phyloP scores from a whole-genome alignment of 2,113 vertebrate species.

The Phasianus colchicus region DNA sequence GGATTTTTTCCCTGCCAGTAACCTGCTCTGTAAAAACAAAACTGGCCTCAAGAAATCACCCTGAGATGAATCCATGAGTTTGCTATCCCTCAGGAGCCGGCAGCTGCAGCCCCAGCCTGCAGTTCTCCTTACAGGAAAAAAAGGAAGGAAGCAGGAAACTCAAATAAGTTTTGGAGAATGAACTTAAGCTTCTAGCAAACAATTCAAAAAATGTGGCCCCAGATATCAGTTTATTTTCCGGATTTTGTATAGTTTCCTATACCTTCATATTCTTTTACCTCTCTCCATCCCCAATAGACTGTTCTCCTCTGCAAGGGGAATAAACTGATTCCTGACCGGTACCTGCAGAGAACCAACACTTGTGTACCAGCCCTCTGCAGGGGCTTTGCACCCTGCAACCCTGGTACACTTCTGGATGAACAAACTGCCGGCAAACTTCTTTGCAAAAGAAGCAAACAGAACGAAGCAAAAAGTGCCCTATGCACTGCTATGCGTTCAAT shows the following conservation, averaged over 20 bases:
- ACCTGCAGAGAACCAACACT: not conserved
- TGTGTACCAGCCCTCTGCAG: not conserved
- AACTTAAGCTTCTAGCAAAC: not conserved
- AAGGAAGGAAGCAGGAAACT: not conserved
- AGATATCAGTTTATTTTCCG: not conserved
- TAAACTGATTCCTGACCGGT: not conserved
- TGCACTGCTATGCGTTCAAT: not conserved
- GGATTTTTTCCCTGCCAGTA: not conserved
- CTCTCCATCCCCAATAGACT: not conserved
- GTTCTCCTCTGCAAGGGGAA: not conserved
- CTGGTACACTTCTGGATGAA: not conserved
- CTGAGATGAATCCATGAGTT: not conserved
- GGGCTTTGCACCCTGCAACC: not conserved
- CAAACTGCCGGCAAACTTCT: not conserved
- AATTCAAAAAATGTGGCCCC: not conserved
- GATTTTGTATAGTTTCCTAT: not conserved
- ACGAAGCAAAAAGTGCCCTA: not conserved
- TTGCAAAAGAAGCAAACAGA: not conserved
- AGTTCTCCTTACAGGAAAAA: not conserved
- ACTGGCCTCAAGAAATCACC: not conserved
- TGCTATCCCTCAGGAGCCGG: not conserved
- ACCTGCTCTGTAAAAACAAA: not conserved
- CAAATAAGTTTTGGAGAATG: not conserved
- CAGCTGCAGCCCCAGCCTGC: not conserved
- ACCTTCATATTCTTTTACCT: not conserved